These are phyloP conservation scores for Aspidiotus destructor DNA, from an alignment of 2,888 invertebrate species.

Conservation along the genomic window DNA sequence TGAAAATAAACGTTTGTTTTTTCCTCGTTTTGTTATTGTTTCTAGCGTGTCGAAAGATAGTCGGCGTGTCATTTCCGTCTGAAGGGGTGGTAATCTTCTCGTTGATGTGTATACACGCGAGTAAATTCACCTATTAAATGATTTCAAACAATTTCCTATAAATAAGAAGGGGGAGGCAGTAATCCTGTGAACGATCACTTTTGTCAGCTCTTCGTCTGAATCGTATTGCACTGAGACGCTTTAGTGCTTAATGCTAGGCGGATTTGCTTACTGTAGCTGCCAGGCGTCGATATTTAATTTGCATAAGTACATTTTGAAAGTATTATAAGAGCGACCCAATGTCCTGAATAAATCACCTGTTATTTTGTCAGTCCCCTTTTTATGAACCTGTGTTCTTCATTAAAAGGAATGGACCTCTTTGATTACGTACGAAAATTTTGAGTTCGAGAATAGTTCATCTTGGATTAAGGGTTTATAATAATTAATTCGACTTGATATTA, in stretches of 20 bases:
- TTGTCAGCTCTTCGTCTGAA: neutral
- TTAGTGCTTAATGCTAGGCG: neutral
- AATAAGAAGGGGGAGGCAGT: conserved; percentile 10
- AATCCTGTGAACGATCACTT: conserved; percentile 22
- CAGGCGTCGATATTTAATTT: neutral
- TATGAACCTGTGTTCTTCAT: no score
- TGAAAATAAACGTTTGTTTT: no score
- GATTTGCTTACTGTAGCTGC: neutral
- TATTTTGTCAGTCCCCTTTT: neutral
- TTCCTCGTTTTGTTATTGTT: no score
- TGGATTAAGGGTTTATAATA: no score
- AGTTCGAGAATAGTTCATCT: no score
- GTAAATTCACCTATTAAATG: conserved; percentile 29
- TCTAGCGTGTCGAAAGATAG: no score
- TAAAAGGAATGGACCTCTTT: no score
- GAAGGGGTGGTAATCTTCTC: neutral
- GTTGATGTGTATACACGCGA: neutral
- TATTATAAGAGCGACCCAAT: neutral
- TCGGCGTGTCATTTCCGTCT: neutral
- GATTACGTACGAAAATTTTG: no score
- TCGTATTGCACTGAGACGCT: neutral
- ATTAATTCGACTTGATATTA: no score
- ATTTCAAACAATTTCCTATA: conserved; percentile 24
- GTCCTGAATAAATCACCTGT: neutral
- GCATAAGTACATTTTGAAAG: conserved; percentile 2